Conservation (phyloP, 2,797 vertebrate genomes). For the Sebastolobus altivelis region DNA sequence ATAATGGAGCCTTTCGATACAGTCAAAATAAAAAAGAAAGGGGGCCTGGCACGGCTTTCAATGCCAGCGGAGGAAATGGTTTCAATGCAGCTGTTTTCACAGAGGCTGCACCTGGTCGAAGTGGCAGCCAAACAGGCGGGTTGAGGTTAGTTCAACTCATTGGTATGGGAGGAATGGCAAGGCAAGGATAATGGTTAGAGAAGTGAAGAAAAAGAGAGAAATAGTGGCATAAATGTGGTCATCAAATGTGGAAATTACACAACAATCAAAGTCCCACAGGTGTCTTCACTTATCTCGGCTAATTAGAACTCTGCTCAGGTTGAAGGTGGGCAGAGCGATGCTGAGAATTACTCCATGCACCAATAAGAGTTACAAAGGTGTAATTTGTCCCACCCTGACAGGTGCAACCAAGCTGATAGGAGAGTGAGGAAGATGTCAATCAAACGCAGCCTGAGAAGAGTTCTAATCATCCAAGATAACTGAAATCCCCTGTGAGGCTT, state of each 20-base stretch:
- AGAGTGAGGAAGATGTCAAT: constrained; percentile 27
- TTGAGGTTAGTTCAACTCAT: constrained; percentile 68
- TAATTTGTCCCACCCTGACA: constrained; percentile 11
- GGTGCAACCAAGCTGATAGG: constrained; percentile 3
- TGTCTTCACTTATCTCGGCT: constrained; percentile 13
- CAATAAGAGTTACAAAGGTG: constrained; percentile 10
- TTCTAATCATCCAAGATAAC: constrained; percentile 19
- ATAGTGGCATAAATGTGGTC: constrained; percentile 16
- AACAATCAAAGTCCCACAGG: constrained; percentile 31
- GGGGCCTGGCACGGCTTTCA: constrained; percentile 51
- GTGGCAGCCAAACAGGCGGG: constrained; percentile 62
- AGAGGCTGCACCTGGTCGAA: constrained; percentile 75
- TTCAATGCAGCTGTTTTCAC: constrained; percentile 79
- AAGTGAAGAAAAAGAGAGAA: constrained; percentile 17
- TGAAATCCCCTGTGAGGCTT: neutral
- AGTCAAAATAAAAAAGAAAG: constrained; percentile 69
- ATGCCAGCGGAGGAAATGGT: constrained; percentile 63
- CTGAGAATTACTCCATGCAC: constrained; percentile 24
- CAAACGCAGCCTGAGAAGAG: constrained; percentile 14
- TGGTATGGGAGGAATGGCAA: constrained; percentile 43
- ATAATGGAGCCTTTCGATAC: constrained; percentile 77
- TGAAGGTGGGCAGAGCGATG: constrained; percentile 11
- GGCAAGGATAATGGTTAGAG: constrained; percentile 35
- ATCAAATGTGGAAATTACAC: constrained; percentile 22
- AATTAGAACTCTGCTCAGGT: constrained; percentile 27